A percentile compares a stretch with the other conserved stretches of the same genome.
Evolutionary conservation across 1,140 invertebrate genomes (phyloP).

Genomic region (Lordiphosa clarofinis): DNA sequence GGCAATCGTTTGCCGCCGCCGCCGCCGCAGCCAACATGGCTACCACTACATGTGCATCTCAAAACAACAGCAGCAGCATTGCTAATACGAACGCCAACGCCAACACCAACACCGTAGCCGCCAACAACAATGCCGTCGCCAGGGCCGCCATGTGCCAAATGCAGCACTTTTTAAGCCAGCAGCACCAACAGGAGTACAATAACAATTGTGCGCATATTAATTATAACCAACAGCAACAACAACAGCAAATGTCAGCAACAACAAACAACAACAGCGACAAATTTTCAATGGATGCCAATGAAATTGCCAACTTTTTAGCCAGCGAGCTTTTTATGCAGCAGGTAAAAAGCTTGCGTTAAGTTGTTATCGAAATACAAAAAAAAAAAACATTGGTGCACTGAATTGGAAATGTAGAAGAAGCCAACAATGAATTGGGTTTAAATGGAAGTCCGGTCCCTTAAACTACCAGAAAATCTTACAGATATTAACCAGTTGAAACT

Average conservation of each 20-base stretch:
- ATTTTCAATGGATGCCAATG: slow-evolving; percentile 86
- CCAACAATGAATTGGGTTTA: too few relatives aligned
- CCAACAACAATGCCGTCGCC: slow-evolving; percentile 47
- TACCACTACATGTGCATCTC: slow-evolving; percentile 19
- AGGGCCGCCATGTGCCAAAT: slow-evolving; percentile 71
- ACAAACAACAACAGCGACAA: slow-evolving; percentile 39
- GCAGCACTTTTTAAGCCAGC: slow-evolving; percentile 66
- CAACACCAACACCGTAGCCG: slow-evolving; percentile 21
- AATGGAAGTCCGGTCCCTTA: too few relatives aligned
- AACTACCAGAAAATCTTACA: too few relatives aligned
- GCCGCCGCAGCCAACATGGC: slow-evolving; percentile 28
- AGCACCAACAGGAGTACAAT: slow-evolving; percentile 14
- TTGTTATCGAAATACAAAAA: slow-evolving; percentile 5
- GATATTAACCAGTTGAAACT: too few relatives aligned
- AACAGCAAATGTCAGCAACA: slow-evolving; percentile 15
- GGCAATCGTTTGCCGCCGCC: slow-evolving; percentile 52
- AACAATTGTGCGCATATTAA: neutral
- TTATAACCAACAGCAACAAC: slow-evolving; percentile 6
- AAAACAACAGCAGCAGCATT: slow-evolving; percentile 22
- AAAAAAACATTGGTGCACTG: too few relatives aligned
- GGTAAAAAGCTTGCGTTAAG: slow-evolving; percentile 80
- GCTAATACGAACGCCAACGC: slow-evolving; percentile 36
- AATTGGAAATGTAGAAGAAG: neutral
- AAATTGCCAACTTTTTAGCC: slow-evolving; percentile 89
- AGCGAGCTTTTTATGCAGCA: slow-evolving; percentile 89